These are phyloP conservation scores for Uloborus plumipes DNA, from an alignment of 2,888 invertebrate genomes.

Conservation along the genomic window DNA sequence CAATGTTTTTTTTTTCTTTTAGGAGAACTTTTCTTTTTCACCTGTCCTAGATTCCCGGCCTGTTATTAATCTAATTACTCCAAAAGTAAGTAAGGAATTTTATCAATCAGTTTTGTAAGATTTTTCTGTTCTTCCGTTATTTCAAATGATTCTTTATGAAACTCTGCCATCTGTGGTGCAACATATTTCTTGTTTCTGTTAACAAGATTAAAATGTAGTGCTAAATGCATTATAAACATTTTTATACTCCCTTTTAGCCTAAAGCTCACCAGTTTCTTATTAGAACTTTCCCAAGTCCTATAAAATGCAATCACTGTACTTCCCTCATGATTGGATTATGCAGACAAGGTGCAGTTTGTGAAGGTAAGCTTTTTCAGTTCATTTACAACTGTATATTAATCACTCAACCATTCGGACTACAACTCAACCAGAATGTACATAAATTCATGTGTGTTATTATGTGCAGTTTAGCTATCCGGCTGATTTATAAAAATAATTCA, in stretches of 20 bases:
- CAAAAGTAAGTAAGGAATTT: slow-evolving; percentile 55
- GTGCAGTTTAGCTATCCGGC: too few species aligned
- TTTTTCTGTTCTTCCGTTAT: background rate
- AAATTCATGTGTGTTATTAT: too few species aligned
- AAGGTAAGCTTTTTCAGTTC: slow-evolving; percentile 70
- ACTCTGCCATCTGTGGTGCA: background rate
- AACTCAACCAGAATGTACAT: too few species aligned
- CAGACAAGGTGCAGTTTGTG: slow-evolving; percentile 95
- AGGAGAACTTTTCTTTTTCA: slow-evolving; percentile 60
- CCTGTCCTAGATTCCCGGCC: slow-evolving; percentile 65
- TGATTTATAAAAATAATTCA: too few species aligned
- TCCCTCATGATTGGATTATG: slow-evolving; percentile 96
- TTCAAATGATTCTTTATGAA: too few species aligned
- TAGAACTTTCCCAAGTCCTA: slow-evolving; percentile 92
- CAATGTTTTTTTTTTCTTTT: background rate
- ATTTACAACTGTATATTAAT: too few species aligned
- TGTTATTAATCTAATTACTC: slow-evolving; percentile 59
- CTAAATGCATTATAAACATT: background rate
- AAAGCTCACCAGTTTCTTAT: slow-evolving; percentile 92
- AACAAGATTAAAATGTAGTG: background rate
- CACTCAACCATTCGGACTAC: too few species aligned
- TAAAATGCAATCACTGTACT: slow-evolving; percentile 97
- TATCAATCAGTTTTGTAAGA: too few species aligned
- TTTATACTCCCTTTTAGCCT: slow-evolving; percentile 69
- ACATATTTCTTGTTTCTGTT: background rate